Percentiles rank a stretch among this genome's conserved stretches.
These are phyloP conservation scores for Nesogale talazaci DNA, from an alignment of 2,113 vertebrate species.

Conservation along the genomic window DNA sequence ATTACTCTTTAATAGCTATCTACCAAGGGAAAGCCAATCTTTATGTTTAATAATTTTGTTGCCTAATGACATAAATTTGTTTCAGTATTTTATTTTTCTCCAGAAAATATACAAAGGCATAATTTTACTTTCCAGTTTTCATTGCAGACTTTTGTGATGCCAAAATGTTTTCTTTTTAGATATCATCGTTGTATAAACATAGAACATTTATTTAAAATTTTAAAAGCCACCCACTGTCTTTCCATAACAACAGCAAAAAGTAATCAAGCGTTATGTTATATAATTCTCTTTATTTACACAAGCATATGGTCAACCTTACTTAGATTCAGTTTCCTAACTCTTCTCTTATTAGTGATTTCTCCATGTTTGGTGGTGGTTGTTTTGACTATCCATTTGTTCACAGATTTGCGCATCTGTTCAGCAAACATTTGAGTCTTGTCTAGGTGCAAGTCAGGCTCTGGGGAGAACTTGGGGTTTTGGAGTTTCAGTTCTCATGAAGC, in stretches of 20 bases:
- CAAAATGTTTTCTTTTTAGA: constrained; percentile 73
- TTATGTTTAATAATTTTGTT: constrained; percentile 62
- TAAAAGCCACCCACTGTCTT: constrained; percentile 67
- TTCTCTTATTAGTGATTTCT: neutral
- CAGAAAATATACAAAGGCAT: constrained; percentile 59
- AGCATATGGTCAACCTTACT: constrained; percentile 54
- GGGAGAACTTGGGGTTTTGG: neutral
- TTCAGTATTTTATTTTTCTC: constrained; percentile 51
- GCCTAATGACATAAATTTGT: constrained; percentile 54
- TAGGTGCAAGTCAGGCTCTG: no score
- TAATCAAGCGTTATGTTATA: constrained; percentile 51
- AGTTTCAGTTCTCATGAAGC: neutral
- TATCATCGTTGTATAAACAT: constrained; percentile 72
- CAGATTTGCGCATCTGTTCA: no score
- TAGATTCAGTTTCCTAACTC: constrained; percentile 12
- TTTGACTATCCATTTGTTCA: neutral
- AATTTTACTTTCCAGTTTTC: constrained; percentile 61
- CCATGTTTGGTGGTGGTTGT: neutral
- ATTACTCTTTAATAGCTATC: constrained; percentile 70
- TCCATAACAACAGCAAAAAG: constrained; percentile 49
- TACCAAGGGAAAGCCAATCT: constrained; percentile 48
- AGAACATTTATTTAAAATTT: constrained; percentile 73
- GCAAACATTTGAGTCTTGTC: neutral
- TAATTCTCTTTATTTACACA: neutral
- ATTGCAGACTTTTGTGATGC: constrained; percentile 58